Evolutionary conservation across 2,888 invertebrate species (phyloP), one percentile per base, ranked within the genome.

Genomic region (Troides aeacus): DNA sequence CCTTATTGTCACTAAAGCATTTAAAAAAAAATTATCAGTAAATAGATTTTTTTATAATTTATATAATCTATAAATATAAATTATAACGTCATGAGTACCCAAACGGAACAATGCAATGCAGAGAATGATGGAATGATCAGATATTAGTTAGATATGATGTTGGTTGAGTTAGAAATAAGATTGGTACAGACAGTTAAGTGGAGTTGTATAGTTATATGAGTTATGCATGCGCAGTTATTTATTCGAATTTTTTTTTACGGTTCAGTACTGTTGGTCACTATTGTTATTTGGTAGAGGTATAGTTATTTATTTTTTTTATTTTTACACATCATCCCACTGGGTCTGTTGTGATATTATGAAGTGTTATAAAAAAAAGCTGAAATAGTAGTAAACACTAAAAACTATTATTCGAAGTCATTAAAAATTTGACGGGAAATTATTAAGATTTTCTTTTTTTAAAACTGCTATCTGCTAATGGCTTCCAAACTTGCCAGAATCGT

Each of bases 201-300:
- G 59, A 60, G 30, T 53, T 56, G n/a, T 56, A 56, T 56, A n/a
- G 56, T 56, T 46, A 46, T 39, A 10, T 7, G 15, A 46, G 57
- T 66, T 62, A 7, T 70, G 70, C 66, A 70, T 66, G 66, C 58
- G n/a, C 62, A 36, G 62, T 50, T 62, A 57, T 18, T 50, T 65
- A 50, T 46, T 70, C 46, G 2, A 18, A 42, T 59, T 56, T 36
- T n/a, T 53, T 57, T 24, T 21, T 18, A 59, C 36, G 24, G 17
- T 53, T 66, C 66, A 18, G 66, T 23, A 5, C 12, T 15, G 17
- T 30, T 30, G 23, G 42, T 21, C 46, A 69, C 57, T 56, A 10
- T 46, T 57, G 39, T 60, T 60, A 63, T 69, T 57, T 53, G 63
- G 24, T 60, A 36, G 30, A 66, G 70, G 70, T 71, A 75, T 78